Base-by-base conservation (phyloP, 2,888 invertebrate species). In the Amorpha juglandis region DNA sequence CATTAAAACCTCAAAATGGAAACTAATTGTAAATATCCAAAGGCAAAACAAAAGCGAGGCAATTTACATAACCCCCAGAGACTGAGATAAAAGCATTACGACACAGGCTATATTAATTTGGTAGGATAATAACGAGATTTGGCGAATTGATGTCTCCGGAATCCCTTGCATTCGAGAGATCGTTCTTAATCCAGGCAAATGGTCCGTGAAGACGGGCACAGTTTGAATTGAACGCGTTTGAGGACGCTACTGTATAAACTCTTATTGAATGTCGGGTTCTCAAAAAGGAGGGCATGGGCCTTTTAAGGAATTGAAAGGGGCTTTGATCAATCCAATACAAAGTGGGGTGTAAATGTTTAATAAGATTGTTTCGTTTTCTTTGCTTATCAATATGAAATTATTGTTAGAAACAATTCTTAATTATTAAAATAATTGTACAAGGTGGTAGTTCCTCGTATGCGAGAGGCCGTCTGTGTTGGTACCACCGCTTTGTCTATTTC, bases 161-260 rank as follows among this genome's bases (percentile, higher is more conserved):
- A 66, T 66, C 65, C 65, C 11, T 50, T 55, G 50, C 52, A 21
- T 62, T 45, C 16, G 21, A 4, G 58, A 62, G 45, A 62, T 66
- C 27, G 62, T 50, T 51, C 62, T 66, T 62, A 62, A 62, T 65
- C 65, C 50, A 16, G 45, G 14, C 62, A 27, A 65, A 65, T 65
- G 65, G 62, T 27, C 62, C 62, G 52, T 45, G 62, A 66, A 48
- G 58, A 55, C 4, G 50, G 19, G 51, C 14, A 52, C 48, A 21
- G 63, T 63, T 63, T 63, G 35, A 19, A 65, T 65, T 58, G 47
- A 53, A 64, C 51, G 52, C 19, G 16, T 50, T 21, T 52, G 19
- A 42, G 45, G 27, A 45, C 52, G 11, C 19, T 11, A 45, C n/a
- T 63, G 63, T 52, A 63, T 21, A 27, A 47, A 27, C 62, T 42